Conservation (phyloP, 2,113 vertebrate species). For the Hirundichthys speculiger region DNA sequence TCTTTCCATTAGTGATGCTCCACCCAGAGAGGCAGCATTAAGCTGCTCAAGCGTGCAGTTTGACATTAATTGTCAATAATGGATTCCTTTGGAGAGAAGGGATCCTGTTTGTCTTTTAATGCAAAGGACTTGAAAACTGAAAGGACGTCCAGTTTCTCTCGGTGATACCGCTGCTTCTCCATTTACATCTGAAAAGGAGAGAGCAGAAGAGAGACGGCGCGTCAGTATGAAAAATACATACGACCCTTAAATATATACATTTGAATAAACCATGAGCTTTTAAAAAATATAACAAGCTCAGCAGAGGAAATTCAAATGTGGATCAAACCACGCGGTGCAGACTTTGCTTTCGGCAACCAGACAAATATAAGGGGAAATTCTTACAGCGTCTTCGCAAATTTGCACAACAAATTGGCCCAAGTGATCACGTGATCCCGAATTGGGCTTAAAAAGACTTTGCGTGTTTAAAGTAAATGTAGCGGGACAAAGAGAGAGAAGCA, state of each 20-base stretch:
- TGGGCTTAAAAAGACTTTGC: constrained; percentile 7
- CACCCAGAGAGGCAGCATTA: constrained; percentile 81
- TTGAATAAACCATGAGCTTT: constrained; percentile 24
- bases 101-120: constrained; percentile 54
- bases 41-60: constrained; percentile 78
- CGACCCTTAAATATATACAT: constrained; percentile 7
- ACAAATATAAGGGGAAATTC: constrained; percentile 30
- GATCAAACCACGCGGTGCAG: constrained; percentile 5
- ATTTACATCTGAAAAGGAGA: constrained; percentile 77
- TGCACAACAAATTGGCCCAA: constrained; percentile 16
- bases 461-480: constrained; percentile 2
- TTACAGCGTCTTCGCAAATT: neutral
- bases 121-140: constrained; percentile 42
- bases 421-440: constrained; percentile 1
- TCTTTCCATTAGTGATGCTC: constrained; percentile 73
- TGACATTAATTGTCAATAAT: constrained; percentile 78
- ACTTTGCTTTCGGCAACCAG: constrained; percentile 19
- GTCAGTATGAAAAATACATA: constrained; percentile 32
- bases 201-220: constrained; percentile 24
- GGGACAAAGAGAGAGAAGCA: neutral
- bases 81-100: constrained; percentile 57
- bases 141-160: constrained; percentile 46
- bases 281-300: constrained; percentile 23
- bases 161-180: constrained; percentile 57
- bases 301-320: constrained; percentile 17